phyloP scores from a whole-genome alignment of 2,113 vertebrate species.

The Tragelaphus scriptus region DNA sequence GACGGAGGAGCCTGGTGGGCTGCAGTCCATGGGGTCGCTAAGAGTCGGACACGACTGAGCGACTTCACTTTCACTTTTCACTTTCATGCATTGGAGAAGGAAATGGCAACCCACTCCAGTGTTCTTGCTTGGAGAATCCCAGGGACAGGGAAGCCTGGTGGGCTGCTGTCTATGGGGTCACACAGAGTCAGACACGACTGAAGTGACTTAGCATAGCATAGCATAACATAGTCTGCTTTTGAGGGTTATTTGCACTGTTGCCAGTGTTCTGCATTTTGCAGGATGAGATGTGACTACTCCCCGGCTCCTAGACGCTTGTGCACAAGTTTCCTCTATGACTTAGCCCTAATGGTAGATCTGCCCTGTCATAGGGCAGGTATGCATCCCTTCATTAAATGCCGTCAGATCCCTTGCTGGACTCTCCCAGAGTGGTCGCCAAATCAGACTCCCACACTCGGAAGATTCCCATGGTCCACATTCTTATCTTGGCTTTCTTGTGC shows the following conservation, averaged over 20 bases:
- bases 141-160: too few species aligned
- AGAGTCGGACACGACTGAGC: too few species aligned
- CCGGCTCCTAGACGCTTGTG: rapidly evolving
- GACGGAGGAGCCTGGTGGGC: too few species aligned
- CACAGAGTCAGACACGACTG: too few species aligned
- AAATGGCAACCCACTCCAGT: too few species aligned
- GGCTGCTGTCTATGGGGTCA: too few species aligned
- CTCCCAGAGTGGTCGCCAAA: too few species aligned
- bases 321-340: rapidly evolving
- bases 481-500: background rate
- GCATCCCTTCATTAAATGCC: background rate
- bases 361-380: background rate
- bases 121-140: too few species aligned
- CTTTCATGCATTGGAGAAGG: too few species aligned
- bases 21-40: too few species aligned
- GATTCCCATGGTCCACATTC: background rate
- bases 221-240: background rate
- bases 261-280: background rate
- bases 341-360: background rate
- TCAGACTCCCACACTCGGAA: background rate
- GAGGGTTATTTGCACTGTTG: background rate
- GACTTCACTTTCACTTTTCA: too few species aligned
- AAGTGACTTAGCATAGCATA: too few species aligned
- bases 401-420: background rate
- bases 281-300: background rate